Conservation (phyloP, 1,140 invertebrate genomes). For the Yoshiicerus persimilis region DNA sequence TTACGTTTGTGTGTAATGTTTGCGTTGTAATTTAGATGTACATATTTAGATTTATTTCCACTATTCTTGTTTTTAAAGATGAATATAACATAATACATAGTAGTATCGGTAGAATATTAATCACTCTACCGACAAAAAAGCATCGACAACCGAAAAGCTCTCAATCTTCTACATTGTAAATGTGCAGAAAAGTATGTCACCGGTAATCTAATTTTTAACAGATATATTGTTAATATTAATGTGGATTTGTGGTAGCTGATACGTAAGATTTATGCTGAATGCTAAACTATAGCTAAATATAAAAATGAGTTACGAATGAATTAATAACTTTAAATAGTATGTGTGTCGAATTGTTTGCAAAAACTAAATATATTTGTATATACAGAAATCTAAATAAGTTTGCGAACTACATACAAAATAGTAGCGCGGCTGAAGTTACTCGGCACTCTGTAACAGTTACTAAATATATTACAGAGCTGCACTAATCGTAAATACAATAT, state of each 20-base stretch:
- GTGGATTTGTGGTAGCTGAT: too few species aligned
- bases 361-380: conserved; percentile 11
- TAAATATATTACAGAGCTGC: not conserved
- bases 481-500: not conserved
- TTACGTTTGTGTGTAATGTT: not conserved
- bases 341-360: not conserved
- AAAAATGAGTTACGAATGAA: not conserved
- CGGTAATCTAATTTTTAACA: not conserved
- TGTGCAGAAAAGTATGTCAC: not conserved
- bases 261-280: not conserved
- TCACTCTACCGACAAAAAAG: not conserved
- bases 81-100: not conserved
- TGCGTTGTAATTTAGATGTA: not conserved
- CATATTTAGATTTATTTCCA: not conserved
- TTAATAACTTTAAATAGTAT: not conserved
- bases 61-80: not conserved
- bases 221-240: too few species aligned
- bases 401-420: not conserved
- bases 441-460: not conserved
- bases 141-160: not conserved
- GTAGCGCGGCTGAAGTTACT: conserved; percentile 20
- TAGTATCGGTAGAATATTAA: not conserved
- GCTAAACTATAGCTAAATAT: not conserved
- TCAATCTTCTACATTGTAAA: not conserved
- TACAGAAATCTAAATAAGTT: not conserved